Conservation (phyloP, 2,888 invertebrate genomes). For the Nomada hirtipes region DNA sequence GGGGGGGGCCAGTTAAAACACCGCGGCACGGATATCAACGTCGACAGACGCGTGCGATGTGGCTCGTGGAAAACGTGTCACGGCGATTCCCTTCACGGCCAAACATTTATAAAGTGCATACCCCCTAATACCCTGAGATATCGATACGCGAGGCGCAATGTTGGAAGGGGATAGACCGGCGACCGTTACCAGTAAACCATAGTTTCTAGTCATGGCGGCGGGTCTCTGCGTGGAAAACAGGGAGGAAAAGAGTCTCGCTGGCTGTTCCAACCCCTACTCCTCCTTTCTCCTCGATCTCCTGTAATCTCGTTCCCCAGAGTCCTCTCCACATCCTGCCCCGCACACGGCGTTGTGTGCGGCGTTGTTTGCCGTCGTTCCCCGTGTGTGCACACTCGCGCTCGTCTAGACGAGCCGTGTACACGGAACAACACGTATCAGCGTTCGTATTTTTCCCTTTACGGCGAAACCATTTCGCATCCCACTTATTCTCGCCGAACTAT, state of each 20-base stretch:
- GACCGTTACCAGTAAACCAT: conserved; percentile 15
- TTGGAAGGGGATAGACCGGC: neutral
- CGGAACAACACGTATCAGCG: conserved; percentile 2
- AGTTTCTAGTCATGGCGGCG: conserved; percentile 18
- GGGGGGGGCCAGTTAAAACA: conserved; percentile 15
- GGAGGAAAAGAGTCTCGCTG: conserved; percentile 27
- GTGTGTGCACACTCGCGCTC: neutral
- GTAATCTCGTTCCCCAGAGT: conserved; percentile 49
- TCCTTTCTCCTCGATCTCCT: conserved; percentile 33
- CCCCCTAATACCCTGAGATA: conserved; percentile 25
- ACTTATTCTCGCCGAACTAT: conserved; percentile 57
- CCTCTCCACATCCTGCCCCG: conserved; percentile 15
- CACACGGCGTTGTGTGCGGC: neutral
- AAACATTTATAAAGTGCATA: conserved; percentile 50
- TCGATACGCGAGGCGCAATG: neutral
- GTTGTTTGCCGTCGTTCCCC: conserved; percentile 5
- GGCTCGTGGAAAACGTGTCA: conserved; percentile 39
- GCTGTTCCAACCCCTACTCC: conserved; percentile 37
- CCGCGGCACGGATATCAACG: neutral
- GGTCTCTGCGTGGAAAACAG: conserved; percentile 13
- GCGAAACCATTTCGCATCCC: conserved; percentile 50
- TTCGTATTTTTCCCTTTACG: conserved; percentile 47
- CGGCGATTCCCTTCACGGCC: neutral
- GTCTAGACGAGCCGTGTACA: conserved; percentile 4
- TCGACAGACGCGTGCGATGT: conserved; percentile 12